phyloP scores from a whole-genome alignment of 2,888 invertebrate species.

The Drosophila ustulata region DNA sequence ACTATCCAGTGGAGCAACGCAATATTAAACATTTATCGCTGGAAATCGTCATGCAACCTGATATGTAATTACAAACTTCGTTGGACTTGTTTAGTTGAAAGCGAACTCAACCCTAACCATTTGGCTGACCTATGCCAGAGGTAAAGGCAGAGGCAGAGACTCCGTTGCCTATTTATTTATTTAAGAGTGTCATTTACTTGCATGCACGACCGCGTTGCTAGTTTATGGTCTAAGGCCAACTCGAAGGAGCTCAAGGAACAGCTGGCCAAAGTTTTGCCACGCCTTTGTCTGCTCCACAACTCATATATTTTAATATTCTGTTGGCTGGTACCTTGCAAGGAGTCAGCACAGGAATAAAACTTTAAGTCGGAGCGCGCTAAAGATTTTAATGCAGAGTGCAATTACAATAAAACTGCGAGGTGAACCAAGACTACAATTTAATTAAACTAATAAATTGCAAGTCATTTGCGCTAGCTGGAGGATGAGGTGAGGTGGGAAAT shows the following conservation, averaged over 20 bases:
- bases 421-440: conserved; percentile 53
- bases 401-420: conserved; percentile 57
- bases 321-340: conserved; percentile 4
- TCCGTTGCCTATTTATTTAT: conserved; percentile 62
- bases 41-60: conserved; percentile 17
- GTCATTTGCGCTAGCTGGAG: conserved; percentile 45
- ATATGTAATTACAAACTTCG: conserved; percentile 3
- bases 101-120: conserved; percentile 6
- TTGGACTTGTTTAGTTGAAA: conserved; percentile 5
- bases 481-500: conserved; percentile 21
- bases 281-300: conserved; percentile 40
- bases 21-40: conserved; percentile 29
- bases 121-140: conserved; percentile 7
- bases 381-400: conserved; percentile 33
- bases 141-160: not conserved
- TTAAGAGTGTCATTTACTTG: conserved; percentile 56
- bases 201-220: conserved; percentile 45
- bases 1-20: conserved; percentile 4
- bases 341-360: not conserved
- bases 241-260: conserved; percentile 34
- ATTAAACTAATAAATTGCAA: conserved; percentile 75
- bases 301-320: conserved; percentile 66
- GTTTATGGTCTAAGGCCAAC: conserved; percentile 53
- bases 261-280: conserved; percentile 44
- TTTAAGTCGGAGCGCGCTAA: conserved; percentile 4